A percentile compares a stretch with the other conserved stretches of the same genome.
phyloP scores from a whole-genome alignment of 2,113 vertebrate genomes.

The Paralichthys olivaceus region DNA sequence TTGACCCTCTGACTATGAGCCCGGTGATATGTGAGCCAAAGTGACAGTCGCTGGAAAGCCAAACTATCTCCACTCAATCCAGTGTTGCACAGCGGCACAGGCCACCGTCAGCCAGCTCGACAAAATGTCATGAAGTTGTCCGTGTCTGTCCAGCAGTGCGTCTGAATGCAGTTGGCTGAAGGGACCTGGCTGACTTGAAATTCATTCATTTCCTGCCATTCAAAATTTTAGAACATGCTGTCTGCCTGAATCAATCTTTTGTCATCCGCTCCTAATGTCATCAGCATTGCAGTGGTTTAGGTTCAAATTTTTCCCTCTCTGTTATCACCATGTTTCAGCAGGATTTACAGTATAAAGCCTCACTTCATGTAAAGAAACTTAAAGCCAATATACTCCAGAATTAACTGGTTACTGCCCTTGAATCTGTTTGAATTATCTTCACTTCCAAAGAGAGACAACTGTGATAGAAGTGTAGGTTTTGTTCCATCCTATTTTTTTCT shows the following conservation, averaged over 20 bases:
- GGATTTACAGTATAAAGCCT: background rate
- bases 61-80: constrained; percentile 10
- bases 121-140: constrained; percentile 43
- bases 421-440: background rate
- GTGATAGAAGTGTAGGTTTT: too few species aligned
- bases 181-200: constrained; percentile 28
- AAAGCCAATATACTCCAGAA: background rate
- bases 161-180: constrained; percentile 39
- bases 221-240: constrained; percentile 26
- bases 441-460: background rate
- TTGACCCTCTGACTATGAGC: constrained; percentile 28
- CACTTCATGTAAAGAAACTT: background rate
- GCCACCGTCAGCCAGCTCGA: constrained; percentile 33
- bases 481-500: too few species aligned
- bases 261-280: background rate
- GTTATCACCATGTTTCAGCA: background rate
- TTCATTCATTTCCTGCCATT: constrained; percentile 38
- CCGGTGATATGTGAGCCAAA: constrained; percentile 45
- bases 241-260: constrained; percentile 34
- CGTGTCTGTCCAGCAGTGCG: constrained; percentile 28
- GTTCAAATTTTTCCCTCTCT: background rate
- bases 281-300: background rate
- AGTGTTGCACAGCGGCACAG: background rate
- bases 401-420: background rate
- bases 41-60: constrained; percentile 42